Conservation (phyloP, 2,888 invertebrate genomes). For the Thecocarcelia acutangulata region DNA sequence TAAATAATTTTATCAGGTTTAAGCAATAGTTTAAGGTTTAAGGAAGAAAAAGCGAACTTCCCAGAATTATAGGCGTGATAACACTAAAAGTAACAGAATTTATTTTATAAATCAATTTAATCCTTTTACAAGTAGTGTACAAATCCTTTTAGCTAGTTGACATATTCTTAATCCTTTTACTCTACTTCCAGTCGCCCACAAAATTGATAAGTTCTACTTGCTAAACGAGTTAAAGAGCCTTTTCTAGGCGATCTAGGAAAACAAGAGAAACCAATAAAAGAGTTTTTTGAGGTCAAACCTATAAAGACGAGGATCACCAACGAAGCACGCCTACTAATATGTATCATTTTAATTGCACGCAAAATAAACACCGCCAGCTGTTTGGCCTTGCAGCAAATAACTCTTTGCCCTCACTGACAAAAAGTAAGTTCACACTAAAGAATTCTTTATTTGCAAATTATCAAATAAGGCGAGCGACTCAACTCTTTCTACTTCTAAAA, state of each 20-base stretch:
- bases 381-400: conserved; percentile 59
- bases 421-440: conserved; percentile 20
- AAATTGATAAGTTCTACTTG: conserved; percentile 60
- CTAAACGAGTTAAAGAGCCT: conserved; percentile 57
- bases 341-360: conserved; percentile 67
- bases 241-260: conserved; percentile 51
- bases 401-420: conserved; percentile 29
- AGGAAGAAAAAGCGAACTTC: conserved; percentile 29
- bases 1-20: conserved; percentile 10
- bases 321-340: conserved; percentile 66
- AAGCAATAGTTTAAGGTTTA: conserved; percentile 57
- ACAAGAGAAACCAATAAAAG: conserved; percentile 61
- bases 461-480: conserved; percentile 26
- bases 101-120: conserved; percentile 50
- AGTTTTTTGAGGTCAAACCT: not conserved
- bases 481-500: conserved; percentile 58
- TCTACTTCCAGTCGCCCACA: conserved; percentile 56
- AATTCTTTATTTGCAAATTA: conserved; percentile 7
- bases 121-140: conserved; percentile 57
- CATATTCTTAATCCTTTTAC: conserved; percentile 36
- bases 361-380: conserved; percentile 62
- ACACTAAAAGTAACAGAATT: not conserved
- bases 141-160: conserved; percentile 34
- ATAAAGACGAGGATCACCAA: conserved; percentile 58
- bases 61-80: conserved; percentile 30